phyloP scores from a whole-genome alignment of 2,888 invertebrate genomes.

The Mythimna impura region DNA sequence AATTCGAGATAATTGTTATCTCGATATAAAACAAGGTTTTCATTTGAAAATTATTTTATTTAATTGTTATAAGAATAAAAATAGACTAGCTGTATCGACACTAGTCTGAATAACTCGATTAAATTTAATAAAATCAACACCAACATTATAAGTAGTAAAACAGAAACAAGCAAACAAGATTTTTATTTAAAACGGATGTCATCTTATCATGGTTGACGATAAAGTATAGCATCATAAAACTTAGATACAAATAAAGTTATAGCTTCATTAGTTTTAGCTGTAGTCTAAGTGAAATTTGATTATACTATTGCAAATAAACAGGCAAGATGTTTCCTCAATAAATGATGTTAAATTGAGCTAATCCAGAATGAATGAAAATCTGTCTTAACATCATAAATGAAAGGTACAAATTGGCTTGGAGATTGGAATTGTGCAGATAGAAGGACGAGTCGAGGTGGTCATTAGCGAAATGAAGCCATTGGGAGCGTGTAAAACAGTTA shows the following conservation, averaged over 20 bases:
- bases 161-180: conserved; percentile 26
- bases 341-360: conserved; percentile 44
- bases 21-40: neutral
- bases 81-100: neutral
- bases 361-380: conserved; percentile 53
- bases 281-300: conserved; percentile 53
- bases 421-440: conserved; percentile 69
- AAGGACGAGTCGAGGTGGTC: conserved; percentile 81
- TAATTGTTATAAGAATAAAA: conserved; percentile 5
- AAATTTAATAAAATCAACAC: conserved; percentile 26
- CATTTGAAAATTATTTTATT: neutral
- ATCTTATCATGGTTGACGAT: conserved; percentile 29
- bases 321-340: conserved; percentile 45
- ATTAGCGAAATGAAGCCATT: conserved; percentile 88
- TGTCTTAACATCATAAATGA: conserved; percentile 59
- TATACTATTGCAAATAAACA: conserved; percentile 57
- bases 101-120: neutral
- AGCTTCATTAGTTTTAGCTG: conserved; percentile 49
- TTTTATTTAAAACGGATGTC: conserved; percentile 50
- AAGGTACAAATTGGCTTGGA: conserved; percentile 67
- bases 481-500: conserved; percentile 89
- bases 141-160: conserved; percentile 20
- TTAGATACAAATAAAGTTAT: conserved; percentile 36
- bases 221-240: conserved; percentile 42
- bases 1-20: neutral